Conservation (phyloP, 92 coral and sea anemone species). For the Meandrina meandrites region DNA sequence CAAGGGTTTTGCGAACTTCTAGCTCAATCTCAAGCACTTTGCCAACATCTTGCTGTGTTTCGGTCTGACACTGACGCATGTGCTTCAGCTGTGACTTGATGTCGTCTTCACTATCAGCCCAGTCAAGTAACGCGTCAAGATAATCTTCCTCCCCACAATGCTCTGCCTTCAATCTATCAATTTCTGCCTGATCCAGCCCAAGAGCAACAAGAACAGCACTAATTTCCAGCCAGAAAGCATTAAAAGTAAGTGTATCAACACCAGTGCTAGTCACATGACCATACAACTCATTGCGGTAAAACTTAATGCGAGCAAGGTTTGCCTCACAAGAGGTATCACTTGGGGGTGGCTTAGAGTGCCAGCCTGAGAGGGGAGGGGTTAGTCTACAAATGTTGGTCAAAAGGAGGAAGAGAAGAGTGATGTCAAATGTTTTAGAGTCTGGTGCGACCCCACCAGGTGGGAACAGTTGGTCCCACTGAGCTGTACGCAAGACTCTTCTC, state of each 20-base stretch:
- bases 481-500: too few species aligned
- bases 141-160: too few species aligned
- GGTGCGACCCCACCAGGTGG: too few species aligned
- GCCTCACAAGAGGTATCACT: too few species aligned
- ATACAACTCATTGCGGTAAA: too few species aligned
- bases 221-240: slow-evolving; percentile 64
- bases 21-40: background rate
- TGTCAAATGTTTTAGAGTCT: slow-evolving; percentile 31
- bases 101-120: too few species aligned
- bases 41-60: background rate
- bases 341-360: background rate
- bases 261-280: slow-evolving; percentile 39
- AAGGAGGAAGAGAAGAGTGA: slow-evolving; percentile 63
- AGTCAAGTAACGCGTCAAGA: too few species aligned
- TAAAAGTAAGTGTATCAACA: slow-evolving; percentile 17
- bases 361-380: background rate
- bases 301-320: too few species aligned
- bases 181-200: slow-evolving; percentile 55
- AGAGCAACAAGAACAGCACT: slow-evolving; percentile 50
- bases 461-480: too few species aligned
- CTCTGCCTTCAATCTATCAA: slow-evolving; percentile 29
- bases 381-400: slow-evolving; percentile 67
- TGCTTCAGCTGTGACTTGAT: background rate
- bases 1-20: background rate
- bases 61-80: too few species aligned